These are phyloP conservation scores for Sericinus montela DNA, from an alignment of 2,888 invertebrate genomes.

Conservation along the genomic window DNA sequence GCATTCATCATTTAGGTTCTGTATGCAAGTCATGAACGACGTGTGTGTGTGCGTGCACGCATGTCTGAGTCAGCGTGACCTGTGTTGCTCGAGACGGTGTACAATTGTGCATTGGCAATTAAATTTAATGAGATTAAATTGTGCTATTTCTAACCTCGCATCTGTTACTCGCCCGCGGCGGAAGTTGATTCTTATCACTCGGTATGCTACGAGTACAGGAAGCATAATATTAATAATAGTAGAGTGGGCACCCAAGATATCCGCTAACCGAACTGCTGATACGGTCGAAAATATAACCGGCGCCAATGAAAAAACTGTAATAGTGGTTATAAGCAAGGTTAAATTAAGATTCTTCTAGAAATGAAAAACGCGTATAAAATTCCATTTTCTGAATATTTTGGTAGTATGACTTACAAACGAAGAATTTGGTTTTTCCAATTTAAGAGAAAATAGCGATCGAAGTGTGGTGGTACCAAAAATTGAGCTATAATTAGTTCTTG, in stretches of 20 bases:
- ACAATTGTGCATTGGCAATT: slow-evolving; percentile 69
- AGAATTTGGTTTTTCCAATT: too few relatives aligned
- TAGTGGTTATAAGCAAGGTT: too few relatives aligned
- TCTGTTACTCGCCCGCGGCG: slow-evolving; percentile 40
- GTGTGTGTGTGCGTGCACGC: slow-evolving; percentile 22
- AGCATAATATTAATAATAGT: slow-evolving; percentile 21
- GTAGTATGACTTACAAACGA: too few relatives aligned
- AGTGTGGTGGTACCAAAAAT: too few relatives aligned
- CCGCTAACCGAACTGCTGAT: slow-evolving; percentile 1
- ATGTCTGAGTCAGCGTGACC: slow-evolving; percentile 57
- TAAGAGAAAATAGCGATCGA: too few relatives aligned
- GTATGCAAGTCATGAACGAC: slow-evolving; percentile 40
- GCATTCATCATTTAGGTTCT: slow-evolving; percentile 43
- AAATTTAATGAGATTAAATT: slow-evolving; percentile 69
- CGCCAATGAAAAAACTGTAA: too few relatives aligned
- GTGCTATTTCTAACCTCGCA: slow-evolving; percentile 60
- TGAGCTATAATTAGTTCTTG: too few relatives aligned
- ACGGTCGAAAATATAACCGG: background rate
- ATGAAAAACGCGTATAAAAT: too few relatives aligned
- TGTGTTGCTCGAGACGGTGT: slow-evolving; percentile 51
- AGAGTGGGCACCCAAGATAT: slow-evolving; percentile 10
- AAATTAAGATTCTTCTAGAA: too few relatives aligned
- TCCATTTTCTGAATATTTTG: too few relatives aligned
- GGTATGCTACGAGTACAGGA: slow-evolving; percentile 39
- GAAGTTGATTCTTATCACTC: slow-evolving; percentile 47